phyloP scores from a whole-genome alignment of 2,888 invertebrate species.

The Disparrhopalites patrizii region DNA sequence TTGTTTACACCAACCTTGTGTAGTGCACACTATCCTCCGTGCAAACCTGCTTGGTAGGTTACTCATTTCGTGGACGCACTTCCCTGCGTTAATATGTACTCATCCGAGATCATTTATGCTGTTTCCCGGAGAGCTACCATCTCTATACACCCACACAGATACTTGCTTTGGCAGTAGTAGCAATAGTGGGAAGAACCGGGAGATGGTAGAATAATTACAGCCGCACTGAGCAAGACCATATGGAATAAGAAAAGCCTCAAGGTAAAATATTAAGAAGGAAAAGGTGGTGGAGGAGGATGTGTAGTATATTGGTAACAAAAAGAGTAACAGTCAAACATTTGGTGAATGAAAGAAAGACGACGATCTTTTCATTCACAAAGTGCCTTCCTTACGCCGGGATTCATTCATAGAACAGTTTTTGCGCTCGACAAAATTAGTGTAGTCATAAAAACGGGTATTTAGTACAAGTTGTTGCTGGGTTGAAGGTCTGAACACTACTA shows the following conservation, averaged over 20 bases:
- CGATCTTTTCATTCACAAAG: constrained; percentile 29
- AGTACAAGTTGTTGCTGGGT: constrained; percentile 6
- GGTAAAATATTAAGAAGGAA: constrained; percentile 15
- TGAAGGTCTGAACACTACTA: background rate
- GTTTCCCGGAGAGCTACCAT: too few species aligned
- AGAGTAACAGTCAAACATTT: constrained; percentile 12
- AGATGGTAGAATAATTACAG: background rate
- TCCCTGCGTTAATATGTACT: too few species aligned
- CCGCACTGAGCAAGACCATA: background rate
- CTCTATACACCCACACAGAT: too few species aligned
- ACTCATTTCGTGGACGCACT: too few species aligned
- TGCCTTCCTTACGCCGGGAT: constrained; percentile 19
- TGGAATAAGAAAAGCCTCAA: constrained; percentile 9
- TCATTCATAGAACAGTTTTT: constrained; percentile 29
- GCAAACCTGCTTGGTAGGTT: background rate
- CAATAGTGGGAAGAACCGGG: too few species aligned
- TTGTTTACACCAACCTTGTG: too few species aligned
- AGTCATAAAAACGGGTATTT: constrained; percentile 17
- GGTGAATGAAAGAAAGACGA: constrained; percentile 27
- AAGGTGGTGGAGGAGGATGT: background rate
- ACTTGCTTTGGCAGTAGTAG: too few species aligned
- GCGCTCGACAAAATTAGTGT: constrained; percentile 31
- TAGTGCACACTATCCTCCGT: background rate
- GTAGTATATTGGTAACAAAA: too few species aligned
- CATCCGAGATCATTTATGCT: too few species aligned